phyloP scores from a whole-genome alignment of 2,888 invertebrate genomes.

The Ectemnius lituratus region DNA sequence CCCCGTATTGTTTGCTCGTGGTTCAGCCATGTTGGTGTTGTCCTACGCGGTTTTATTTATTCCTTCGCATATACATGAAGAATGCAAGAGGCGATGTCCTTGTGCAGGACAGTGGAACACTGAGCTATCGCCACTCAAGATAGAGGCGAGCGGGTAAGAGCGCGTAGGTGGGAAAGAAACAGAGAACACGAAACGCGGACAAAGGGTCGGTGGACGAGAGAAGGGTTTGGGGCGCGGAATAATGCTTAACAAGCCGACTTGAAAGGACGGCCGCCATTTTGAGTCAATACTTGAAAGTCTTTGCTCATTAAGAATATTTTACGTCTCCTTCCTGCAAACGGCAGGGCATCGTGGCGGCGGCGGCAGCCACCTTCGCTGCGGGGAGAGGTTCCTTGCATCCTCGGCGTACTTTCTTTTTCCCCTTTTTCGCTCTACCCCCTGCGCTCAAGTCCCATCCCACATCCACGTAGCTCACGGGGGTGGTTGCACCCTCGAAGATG shows the following conservation, averaged over 20 bases:
- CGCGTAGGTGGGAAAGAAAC: conserved; percentile 31
- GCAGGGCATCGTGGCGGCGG: conserved; percentile 21
- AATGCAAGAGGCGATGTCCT: conserved; percentile 29
- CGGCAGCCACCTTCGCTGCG: conserved; percentile 36
- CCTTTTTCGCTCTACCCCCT: conserved; percentile 36
- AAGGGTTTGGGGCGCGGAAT: conserved; percentile 61
- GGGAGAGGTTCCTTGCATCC: conserved; percentile 34
- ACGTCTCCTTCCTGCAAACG: conserved; percentile 62
- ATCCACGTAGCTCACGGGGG: conserved; percentile 45
- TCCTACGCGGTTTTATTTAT: neutral
- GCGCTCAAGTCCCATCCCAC: conserved; percentile 41
- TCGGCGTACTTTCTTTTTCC: conserved; percentile 43
- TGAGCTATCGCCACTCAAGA: conserved; percentile 31
- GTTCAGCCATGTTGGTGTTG: no score
- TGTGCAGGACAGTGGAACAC: conserved; percentile 46
- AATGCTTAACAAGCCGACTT: conserved; percentile 77
- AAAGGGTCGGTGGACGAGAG: conserved; percentile 57
- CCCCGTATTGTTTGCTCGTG: conserved; percentile 17
- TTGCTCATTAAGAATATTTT: conserved; percentile 77
- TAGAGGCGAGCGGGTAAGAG: no score
- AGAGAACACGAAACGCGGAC: conserved; percentile 46
- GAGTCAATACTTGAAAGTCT: conserved; percentile 77
- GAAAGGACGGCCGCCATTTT: conserved; percentile 76
- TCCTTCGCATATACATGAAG: conserved; percentile 18
- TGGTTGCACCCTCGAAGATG: conserved; percentile 66